Evolutionary conservation across 1,140 invertebrate genomes (phyloP), one percentile per base, ranked within the genome.

Genomic region (Solen grandis): DNA sequence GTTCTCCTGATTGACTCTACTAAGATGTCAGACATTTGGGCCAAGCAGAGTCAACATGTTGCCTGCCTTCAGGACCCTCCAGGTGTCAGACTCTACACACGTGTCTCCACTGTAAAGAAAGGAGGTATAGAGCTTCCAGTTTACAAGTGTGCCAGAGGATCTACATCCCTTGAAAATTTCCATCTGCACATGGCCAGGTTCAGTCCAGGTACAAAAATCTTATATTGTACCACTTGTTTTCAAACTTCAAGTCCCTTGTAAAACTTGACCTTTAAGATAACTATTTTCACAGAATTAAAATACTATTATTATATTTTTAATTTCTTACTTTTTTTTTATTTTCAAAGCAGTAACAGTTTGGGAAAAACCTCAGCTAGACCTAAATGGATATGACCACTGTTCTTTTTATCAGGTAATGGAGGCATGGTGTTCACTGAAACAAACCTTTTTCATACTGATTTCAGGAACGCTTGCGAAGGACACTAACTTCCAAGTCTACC

Each of bases 31-130:
- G 68, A 65, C 8, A 82, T 84, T 14, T 87, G 87, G 87, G 60
- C 25, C 1, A 65, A 65, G 35, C 85, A 84, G 69, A 57, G 52
- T 10, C 52, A 70, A 29, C 87, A 88, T 76, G 65, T 88, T 35
- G 36, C 77, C 19, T 88, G 87, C 54, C 27, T 87, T 19, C 87
- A 87, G 78, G 87, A 88, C 62, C 84, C 82, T 19, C 41, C 55
- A 36, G 82, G 76, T 22, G 55, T 85, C 14, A 31, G 63, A n/a
- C 73, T 88, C 0, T 87, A 88, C 80, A 82, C 60, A 1, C 19
- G 78, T 22, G 66, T 66, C 14, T 73, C 72, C 31, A 76, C 73
- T 19, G 16, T 72, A 0, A 84, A 25, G 46, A 86, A 86, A 55
- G 86, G 77, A 29, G 82, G 78, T n/a, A 57, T 75, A 10, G 36